Evolutionary conservation across 2,888 invertebrate species (phyloP), one percentile per base, ranked within the genome.

Genomic region (Drosophila flavopinicola): DNA sequence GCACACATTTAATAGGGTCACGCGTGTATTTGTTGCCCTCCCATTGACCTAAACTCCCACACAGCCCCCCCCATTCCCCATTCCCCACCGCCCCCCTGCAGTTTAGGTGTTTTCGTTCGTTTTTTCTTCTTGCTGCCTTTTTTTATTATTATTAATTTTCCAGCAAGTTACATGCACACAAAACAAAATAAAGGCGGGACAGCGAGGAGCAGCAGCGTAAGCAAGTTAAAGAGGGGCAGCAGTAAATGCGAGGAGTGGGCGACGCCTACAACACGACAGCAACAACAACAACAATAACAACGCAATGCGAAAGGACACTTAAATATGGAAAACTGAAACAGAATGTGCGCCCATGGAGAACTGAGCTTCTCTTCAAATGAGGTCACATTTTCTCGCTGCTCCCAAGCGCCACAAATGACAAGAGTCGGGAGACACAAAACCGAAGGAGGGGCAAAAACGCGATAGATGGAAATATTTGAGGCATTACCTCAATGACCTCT

Each of bases 91-190:
- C 25, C 25, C 7, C 10, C 15, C 10, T 33, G 20, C 2, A 30
- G 42, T 58, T 53, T 84, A 84, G 84, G 82, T 84, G 82, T 79
- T 74, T 76, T 66, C 56, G 49, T 80, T 68, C 51, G 41, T 53
- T 61, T 53, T 61, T 56, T 70, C 60, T 45, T 67, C 45, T 56
- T 25, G 54, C 48, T 61, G 58, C 73, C 38, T 58, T 63, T 63
- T 63, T 80, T 88, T 88, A 82, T 88, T 84, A 84, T 88, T 88
- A 82, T 88, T 84, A 83, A 87, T 83, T 88, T 83, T 88, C 83
- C 87, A 87, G 66, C 78, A 84, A 82, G 88, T 73, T 76, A 86
- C 88, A 84, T 78, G 84, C 74, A 73, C 75, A 88, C 66, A 76
- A 63, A 77, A 82, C 75, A 78, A 80, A 85, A 85, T 86, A 87